These are phyloP conservation scores for Notothenia coriiceps DNA, from an alignment of 2,113 vertebrate genomes.

Conservation along the genomic window DNA sequence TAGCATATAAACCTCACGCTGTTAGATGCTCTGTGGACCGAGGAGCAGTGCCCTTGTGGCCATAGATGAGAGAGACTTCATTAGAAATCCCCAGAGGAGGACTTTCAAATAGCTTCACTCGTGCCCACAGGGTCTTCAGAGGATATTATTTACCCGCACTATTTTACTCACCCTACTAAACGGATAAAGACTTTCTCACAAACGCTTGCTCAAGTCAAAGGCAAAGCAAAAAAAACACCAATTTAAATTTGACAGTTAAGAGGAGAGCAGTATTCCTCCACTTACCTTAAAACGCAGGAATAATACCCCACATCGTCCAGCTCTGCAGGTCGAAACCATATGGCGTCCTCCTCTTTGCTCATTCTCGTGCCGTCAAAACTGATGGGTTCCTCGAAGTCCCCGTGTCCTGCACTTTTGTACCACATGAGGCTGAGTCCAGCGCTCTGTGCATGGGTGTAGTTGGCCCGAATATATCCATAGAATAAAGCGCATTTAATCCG, in stretches of 20 bases:
- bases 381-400: conserved; percentile 98
- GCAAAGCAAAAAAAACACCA: not conserved
- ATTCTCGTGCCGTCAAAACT: conserved; percentile 96
- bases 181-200: not conserved
- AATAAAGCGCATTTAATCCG: conserved; percentile 98
- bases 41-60: conserved; percentile 39
- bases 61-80: conserved; percentile 49
- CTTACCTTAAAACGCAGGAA: conserved; percentile 90
- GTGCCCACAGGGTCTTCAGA: conserved; percentile 26
- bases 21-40: conserved; percentile 34
- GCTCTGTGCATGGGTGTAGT: conserved; percentile 97
- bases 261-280: not conserved
- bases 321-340: conserved; percentile 97
- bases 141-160: conserved; percentile 34
- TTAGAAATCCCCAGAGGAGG: conserved; percentile 47
- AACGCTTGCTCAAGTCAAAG: not conserved
- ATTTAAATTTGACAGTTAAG: not conserved
- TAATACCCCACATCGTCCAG: conserved; percentile 95
- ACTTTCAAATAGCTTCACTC: conserved; percentile 46
- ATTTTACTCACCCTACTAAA: conserved; percentile 29
- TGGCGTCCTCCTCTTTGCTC: conserved; percentile 99
- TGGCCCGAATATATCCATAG: conserved; percentile 98
- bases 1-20: conserved; percentile 53
- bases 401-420: conserved; percentile 96
- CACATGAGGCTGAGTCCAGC: conserved; percentile 99